These are phyloP conservation scores for Xiphorhynchus erythropygius DNA, from an alignment of 2,797 vertebrate species.

Conservation along the genomic window DNA sequence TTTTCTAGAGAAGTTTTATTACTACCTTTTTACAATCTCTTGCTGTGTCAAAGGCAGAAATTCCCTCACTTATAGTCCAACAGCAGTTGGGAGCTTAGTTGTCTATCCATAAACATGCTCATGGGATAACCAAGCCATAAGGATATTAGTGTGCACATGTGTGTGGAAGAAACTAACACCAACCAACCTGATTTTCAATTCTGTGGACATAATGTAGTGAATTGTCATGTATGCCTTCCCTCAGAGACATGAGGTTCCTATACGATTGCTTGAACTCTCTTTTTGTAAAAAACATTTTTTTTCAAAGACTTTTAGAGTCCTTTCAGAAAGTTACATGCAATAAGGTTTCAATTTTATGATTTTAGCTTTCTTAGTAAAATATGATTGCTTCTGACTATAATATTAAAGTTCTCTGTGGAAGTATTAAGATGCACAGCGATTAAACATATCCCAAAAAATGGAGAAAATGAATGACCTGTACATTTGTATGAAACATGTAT, in stretches of 20 bases:
- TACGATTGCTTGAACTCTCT: not conserved
- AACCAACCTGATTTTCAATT: not conserved
- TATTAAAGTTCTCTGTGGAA: slow-evolving; percentile 44
- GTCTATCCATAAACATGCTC: accelerated
- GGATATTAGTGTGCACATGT: not conserved
- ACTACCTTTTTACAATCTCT: not conserved
- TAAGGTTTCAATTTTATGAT: slow-evolving; percentile 21
- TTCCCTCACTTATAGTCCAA: not conserved
- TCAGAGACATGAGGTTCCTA: not conserved
- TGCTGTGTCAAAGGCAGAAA: not conserved
- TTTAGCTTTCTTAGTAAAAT: slow-evolving; percentile 43
- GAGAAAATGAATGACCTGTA: slow-evolving; percentile 67
- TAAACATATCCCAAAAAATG: slow-evolving; percentile 53
- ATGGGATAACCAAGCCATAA: not conserved
- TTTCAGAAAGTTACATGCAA: not conserved
- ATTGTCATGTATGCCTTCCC: not conserved
- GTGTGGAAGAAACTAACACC: not conserved
- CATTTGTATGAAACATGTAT: slow-evolving; percentile 66
- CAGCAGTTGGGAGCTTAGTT: not conserved
- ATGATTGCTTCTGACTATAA: slow-evolving; percentile 26
- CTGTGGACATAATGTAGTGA: not conserved
- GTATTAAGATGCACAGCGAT: slow-evolving; percentile 54
- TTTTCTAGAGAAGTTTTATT: not conserved
- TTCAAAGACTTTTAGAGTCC: not conserved
- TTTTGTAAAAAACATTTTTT: not conserved